Evolutionary conservation across 2,797 vertebrate species (phyloP).

Genomic region (Sciaenops ocellatus): DNA sequence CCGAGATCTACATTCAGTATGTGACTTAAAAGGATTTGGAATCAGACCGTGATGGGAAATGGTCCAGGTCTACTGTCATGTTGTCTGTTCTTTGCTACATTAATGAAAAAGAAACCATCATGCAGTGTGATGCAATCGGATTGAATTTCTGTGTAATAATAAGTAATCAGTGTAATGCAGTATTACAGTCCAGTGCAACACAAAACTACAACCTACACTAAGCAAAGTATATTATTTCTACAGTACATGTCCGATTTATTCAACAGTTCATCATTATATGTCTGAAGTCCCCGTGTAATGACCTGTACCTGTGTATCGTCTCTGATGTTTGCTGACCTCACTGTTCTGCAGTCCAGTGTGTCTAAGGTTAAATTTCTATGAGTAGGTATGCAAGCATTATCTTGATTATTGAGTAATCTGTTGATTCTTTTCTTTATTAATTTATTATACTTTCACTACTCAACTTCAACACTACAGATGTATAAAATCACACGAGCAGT

Average conservation of each 20-base stretch:
- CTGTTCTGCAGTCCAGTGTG: background rate
- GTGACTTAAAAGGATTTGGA: constrained; percentile 18
- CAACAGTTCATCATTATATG: background rate
- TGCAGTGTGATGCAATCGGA: background rate
- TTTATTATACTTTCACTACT: background rate
- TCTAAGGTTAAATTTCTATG: background rate
- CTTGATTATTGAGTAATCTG: background rate
- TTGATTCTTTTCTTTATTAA: background rate
- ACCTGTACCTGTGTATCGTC: background rate
- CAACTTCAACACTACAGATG: too few species aligned
- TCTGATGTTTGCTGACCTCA: too few species aligned
- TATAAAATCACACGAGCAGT: too few species aligned
- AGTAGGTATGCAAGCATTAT: background rate
- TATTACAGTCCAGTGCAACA: background rate
- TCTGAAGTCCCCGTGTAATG: background rate
- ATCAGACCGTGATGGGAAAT: constrained; percentile 4
- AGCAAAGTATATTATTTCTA: background rate
- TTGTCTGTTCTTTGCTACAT: background rate
- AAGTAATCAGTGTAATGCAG: background rate
- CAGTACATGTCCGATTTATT: background rate
- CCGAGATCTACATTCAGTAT: constrained; percentile 10
- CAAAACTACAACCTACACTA: background rate
- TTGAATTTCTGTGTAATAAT: background rate
- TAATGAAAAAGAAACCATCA: background rate
- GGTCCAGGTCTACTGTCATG: background rate